Evolutionary conservation across 2,888 invertebrate species (phyloP), one percentile per base, ranked within the genome.

Genomic region (Tetragonula carbonaria): DNA sequence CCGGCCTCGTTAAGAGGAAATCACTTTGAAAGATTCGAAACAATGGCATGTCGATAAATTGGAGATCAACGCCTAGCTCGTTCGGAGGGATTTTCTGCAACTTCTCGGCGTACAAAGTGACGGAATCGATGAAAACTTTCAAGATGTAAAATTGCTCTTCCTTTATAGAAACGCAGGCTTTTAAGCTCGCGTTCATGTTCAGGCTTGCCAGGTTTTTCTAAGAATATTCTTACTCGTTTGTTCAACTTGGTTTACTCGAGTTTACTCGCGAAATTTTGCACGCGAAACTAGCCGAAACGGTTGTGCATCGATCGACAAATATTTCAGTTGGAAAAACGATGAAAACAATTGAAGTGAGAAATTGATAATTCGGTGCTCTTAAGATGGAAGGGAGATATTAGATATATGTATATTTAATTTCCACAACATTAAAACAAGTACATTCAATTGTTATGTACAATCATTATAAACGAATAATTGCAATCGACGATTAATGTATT

Each of bases 31-130:
- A 83, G 11, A 88, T 84, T 68, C 84, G 72, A 74, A 86, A 85
- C 72, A 87, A 45, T 14, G 87, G 87, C 55, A 87, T 74, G 11
- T 88, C 86, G 14, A 80, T 57, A 38, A 86, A 80, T 62, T 88
- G 73, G n/a, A 88, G 16, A 77, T 88, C 87, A 8, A 86, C 78
- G 3, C 84, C 87, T 11, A 88, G 50, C 0, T 75, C 74, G 21
- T 75, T 67, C 2, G 23, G 38, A 4, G 8, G 66, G 21, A 80
- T 66, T 55, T 74, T 86, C 0, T 84, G 78, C 57, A 81, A n/a
- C 51, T 80, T 87, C 50, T 87, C 87, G 3, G 62, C 11, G 21
- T 80, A 66, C 28, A 87, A n/a, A 16, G 65, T 86, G n/a, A 87
- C 80, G 2, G 76, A 71, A 5, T 77, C 74, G 4, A 88, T 70